Conservation (phyloP, 2,113 vertebrate genomes). For the Platichthys flesus region DNA sequence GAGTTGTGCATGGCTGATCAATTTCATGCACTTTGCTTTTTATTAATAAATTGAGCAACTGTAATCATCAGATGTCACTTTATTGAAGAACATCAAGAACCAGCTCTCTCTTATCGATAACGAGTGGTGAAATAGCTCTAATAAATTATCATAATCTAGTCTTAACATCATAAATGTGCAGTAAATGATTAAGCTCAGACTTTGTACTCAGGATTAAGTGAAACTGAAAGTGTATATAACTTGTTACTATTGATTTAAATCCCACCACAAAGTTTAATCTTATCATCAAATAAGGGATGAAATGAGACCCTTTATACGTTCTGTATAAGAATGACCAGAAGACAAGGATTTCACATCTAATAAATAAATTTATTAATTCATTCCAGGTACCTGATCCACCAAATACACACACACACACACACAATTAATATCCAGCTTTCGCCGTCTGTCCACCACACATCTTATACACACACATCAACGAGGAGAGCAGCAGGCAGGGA, state of each 20-base stretch:
- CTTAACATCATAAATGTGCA: not conserved
- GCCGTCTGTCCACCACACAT: slow-evolving; percentile 19
- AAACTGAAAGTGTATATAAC: not conserved
- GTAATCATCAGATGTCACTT: too few relatives aligned
- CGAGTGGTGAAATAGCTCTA: not conserved
- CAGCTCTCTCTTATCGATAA: not conserved
- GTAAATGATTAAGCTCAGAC: not conserved
- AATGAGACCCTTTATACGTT: not conserved
- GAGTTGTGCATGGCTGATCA: not conserved
- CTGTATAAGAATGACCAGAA: slow-evolving; percentile 8
- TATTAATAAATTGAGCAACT: not conserved
- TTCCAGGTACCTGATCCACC: slow-evolving; percentile 30
- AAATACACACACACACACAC: slow-evolving; percentile 30
- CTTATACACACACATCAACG: slow-evolving; percentile 34
- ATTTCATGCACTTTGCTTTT: not conserved
- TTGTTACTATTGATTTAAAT: not conserved
- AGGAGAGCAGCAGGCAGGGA: slow-evolving; percentile 60
- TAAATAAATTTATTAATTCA: slow-evolving; percentile 60
- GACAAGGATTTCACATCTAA: slow-evolving; percentile 19
- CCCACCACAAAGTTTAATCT: not conserved
- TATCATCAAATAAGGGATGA: not conserved
- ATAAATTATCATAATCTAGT: not conserved
- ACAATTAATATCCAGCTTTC: slow-evolving; percentile 30
- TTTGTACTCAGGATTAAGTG: not conserved
- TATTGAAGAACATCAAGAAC: not conserved